phyloP scores from a whole-genome alignment of 2,888 invertebrate genomes.

The Drosophila peninsularis region DNA sequence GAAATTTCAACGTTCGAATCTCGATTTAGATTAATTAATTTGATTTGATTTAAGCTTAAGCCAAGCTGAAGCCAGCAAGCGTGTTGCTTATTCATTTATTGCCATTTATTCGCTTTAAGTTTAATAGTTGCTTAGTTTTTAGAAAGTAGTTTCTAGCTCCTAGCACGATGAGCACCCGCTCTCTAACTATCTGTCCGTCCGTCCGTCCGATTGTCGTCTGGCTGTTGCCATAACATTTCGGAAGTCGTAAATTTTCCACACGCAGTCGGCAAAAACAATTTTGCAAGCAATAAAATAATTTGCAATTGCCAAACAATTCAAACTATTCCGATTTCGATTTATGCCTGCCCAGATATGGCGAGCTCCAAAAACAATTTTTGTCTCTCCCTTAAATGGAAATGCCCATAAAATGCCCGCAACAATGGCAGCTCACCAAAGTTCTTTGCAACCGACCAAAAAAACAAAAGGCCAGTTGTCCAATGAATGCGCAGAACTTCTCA shows the following conservation, averaged over 20 bases:
- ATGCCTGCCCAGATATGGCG: slow-evolving; percentile 49
- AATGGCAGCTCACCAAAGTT: slow-evolving; percentile 49
- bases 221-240: slow-evolving; percentile 31
- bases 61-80: slow-evolving; percentile 26
- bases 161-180: slow-evolving; percentile 2
- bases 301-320: slow-evolving; percentile 75
- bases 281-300: slow-evolving; percentile 77
- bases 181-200: background rate
- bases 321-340: slow-evolving; percentile 64
- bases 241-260: slow-evolving; percentile 73
- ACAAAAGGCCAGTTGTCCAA: slow-evolving; percentile 57
- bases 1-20: slow-evolving; percentile 49
- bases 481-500: slow-evolving; percentile 62
- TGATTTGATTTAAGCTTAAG: slow-evolving; percentile 67
- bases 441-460: slow-evolving; percentile 4
- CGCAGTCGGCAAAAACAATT: slow-evolving; percentile 65
- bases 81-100: slow-evolving; percentile 45
- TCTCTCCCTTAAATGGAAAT: slow-evolving; percentile 49
- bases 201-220: background rate
- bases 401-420: slow-evolving; percentile 75
- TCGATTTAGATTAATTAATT: slow-evolving; percentile 80
- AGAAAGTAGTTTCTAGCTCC: slow-evolving; percentile 71
- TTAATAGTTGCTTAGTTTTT: slow-evolving; percentile 56
- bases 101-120: slow-evolving; percentile 58
- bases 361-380: slow-evolving; percentile 30